Evolutionary conservation across 2,113 vertebrate genomes (phyloP).

Genomic region (Alethe diademata): DNA sequence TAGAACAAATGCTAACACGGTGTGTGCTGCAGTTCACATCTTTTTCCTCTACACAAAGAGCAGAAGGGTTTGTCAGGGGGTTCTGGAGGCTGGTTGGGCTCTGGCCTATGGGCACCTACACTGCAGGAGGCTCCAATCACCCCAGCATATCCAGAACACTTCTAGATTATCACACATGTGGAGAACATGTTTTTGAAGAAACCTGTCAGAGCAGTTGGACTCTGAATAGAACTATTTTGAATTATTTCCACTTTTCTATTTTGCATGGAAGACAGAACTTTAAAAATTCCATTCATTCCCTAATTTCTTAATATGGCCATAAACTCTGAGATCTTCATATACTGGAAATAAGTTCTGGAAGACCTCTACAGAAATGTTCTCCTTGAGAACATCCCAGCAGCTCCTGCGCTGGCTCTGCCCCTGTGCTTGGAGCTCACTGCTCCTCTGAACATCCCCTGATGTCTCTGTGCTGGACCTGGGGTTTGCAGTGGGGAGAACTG

Average conservation of each 20-base stretch:
- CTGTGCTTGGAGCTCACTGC: background rate
- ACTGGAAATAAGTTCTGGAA: background rate
- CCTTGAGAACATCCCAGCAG: background rate
- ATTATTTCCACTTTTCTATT: background rate
- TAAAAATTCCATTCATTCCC: background rate
- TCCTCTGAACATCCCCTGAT: background rate
- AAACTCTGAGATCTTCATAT: background rate
- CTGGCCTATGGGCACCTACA: background rate
- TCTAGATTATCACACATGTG: background rate
- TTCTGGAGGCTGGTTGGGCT: background rate
- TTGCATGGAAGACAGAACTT: background rate
- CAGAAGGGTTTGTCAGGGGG: background rate
- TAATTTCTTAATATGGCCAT: background rate
- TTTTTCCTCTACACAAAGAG: background rate
- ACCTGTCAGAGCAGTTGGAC: background rate
- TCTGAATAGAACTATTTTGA: background rate
- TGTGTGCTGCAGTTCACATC: background rate
- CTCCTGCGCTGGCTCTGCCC: background rate
- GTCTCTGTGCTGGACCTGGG: background rate
- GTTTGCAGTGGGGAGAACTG: background rate
- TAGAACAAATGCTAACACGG: background rate
- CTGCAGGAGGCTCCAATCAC: background rate
- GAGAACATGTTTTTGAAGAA: background rate
- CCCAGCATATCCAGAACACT: background rate
- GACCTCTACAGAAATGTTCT: background rate